Base-by-base conservation (phyloP, 2,113 vertebrate genomes). In the Zosterops borbonicus region DNA sequence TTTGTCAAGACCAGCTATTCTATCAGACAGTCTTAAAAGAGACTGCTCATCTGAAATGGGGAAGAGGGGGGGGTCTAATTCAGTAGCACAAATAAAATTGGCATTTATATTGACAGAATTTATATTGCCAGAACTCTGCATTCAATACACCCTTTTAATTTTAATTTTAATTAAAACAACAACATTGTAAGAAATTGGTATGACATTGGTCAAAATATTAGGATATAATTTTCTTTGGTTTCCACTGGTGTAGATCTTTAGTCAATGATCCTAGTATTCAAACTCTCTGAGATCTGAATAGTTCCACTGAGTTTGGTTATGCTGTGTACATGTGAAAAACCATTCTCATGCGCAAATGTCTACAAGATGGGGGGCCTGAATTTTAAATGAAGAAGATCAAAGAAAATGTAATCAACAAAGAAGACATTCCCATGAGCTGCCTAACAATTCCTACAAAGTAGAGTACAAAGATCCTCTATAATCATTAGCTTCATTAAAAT, bases 381-480 rank as follows among this genome's bases (percentile, higher is more conserved):
- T 89, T 89, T 94, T 42, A 91, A 87, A 46, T 63, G 17, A 4
- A 64, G 49, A 69, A 83, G 81, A 89, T 95, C 81, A 96, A 94
- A 96, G 84, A 73, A 91, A 83, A 65, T 15, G 31, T 62, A 90
- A 93, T 92, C 87, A 95, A 75, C 41, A 89, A 91, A 87, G 50
- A 89, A 55, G 14, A 55, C 18, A 83, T 92, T 94, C 83, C 92
- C 87, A 84, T 65, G 89, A 92, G 86, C 24, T 92, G 64, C 60
- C 46, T 77, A 84, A 83, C n/a, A 84, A n/a, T 84, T 92, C 53
- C 80, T 89, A n/a, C 73, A 64, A 94, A 90, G 52, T 78, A 67
- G 42, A 24, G 17, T 78, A 82, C 24, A 39, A 60, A 39, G 59
- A 27, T 75, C 52, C 37, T 94, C 74, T 84, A 6, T 49, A 80